Evolutionary conservation across 1,140 invertebrate genomes (phyloP), one percentile per base, ranked within the genome.

Genomic region (Calephelis virginiensis): DNA sequence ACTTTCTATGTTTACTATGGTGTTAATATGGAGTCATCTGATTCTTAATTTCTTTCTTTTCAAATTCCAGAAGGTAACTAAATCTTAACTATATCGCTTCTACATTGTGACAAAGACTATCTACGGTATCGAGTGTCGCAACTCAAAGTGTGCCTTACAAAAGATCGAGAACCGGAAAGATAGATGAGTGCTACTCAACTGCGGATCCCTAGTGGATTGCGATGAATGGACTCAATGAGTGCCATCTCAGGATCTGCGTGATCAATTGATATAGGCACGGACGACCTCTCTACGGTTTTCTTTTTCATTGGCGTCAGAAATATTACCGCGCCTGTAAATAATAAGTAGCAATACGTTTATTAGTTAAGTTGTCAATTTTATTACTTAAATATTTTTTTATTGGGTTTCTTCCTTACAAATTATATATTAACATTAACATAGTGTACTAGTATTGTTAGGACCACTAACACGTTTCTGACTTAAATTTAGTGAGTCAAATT

Each of bases 161-260:
- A 89, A 88, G 85, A 89, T 85, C 80, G 82, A 74, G 74, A 86
- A 85, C 85, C 85, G 86, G 86, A 88, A 89, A 86, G 84, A 75
- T 76, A 86, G 82, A 75, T 79, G 83, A 87, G 86, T 78, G 78
- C 75, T 78, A 72, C 80, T 86, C 77, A 75, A 84, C 69, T 76
- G 69, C 66, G 71, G 81, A 77, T 76, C 78, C 75, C 77, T 75
- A 76, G 73, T 76, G 77, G 82, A 85, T 81, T 80, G 77, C 71
- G 72, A 70, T 78, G 81, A 81, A 78, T 79, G 74, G 78, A 81
- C 74, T 82, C 75, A 69, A 75, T 70, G 77, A 78, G 82, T 72
- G 75, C 73, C 74, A 77, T 78, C 78, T 76, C 77, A 68, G 76
- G 71, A 86, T 86, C 85, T 85, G 84, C 85, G 80, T 85, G 86